A percentile compares a stretch with the other conserved stretches of the same genome.
phyloP scores from a whole-genome alignment of 2,113 vertebrate species.

The Corythornis vintsioides region DNA sequence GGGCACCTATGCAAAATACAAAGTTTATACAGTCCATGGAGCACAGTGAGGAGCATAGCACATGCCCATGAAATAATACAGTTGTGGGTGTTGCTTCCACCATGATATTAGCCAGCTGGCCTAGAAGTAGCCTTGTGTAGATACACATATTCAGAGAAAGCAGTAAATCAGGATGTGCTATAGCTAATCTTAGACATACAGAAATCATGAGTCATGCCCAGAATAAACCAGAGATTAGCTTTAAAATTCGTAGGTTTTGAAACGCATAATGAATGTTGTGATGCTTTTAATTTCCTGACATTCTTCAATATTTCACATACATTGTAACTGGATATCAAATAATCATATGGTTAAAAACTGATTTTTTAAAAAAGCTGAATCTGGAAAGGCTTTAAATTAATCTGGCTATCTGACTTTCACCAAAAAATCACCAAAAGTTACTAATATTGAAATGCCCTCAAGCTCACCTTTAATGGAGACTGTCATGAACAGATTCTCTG shows the following conservation, averaged over 20 bases:
- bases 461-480: background rate
- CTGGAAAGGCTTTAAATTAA: background rate
- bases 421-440: background rate
- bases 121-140: background rate
- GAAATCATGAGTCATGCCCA: constrained; percentile 30
- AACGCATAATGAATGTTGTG: background rate
- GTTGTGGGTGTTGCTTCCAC: background rate
- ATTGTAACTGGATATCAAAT: background rate
- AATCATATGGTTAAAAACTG: background rate
- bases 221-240: background rate
- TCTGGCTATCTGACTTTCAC: background rate
- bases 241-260: background rate
- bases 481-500: background rate
- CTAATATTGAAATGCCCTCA: background rate
- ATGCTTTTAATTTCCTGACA: background rate
- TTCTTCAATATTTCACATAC: background rate
- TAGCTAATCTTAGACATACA: background rate
- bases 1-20: background rate
- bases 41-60: background rate
- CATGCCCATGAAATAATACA: background rate
- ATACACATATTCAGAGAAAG: background rate
- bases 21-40: background rate
- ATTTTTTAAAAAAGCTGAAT: background rate
- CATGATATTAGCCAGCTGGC: background rate
- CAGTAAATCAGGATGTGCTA: constrained; percentile 8